Evolutionary conservation across 2,888 invertebrate species (phyloP).

Genomic region (Exephanes ischioxanthus): DNA sequence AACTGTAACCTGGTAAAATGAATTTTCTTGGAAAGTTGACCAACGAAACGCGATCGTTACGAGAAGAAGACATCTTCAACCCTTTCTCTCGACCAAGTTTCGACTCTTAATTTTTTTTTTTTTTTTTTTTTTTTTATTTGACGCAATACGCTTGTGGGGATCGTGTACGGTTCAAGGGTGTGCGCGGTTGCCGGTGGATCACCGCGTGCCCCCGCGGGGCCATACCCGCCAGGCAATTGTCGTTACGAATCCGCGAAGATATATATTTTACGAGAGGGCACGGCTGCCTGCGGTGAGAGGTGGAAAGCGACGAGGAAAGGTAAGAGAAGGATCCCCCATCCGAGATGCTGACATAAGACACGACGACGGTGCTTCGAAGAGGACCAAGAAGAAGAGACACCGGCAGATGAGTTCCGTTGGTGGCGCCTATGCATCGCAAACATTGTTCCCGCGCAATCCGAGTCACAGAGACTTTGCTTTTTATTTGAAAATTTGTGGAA

Average conservation of each 20-base stretch:
- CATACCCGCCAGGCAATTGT: conserved; percentile 37
- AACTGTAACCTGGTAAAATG: conserved; percentile 30
- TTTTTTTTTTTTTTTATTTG: conserved; percentile 34
- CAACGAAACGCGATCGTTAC: conserved; percentile 29
- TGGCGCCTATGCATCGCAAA: conserved; percentile 50
- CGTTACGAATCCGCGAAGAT: conserved; percentile 32
- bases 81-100: conserved; percentile 31
- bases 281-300: conserved; percentile 69
- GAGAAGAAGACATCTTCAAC: conserved; percentile 14
- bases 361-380: conserved; percentile 53
- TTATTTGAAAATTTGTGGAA: neutral
- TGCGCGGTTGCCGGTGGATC: conserved; percentile 22
- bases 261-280: conserved; percentile 40
- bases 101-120: conserved; percentile 23
- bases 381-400: conserved; percentile 49
- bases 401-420: conserved; percentile 60
- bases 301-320: conserved; percentile 78
- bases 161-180: conserved; percentile 57
- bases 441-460: conserved; percentile 14
- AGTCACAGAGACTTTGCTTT: neutral
- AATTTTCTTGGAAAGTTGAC: conserved; percentile 40
- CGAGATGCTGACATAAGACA: conserved; percentile 43
- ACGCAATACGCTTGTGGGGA: conserved; percentile 47
- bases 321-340: conserved; percentile 71
- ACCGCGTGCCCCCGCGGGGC: conserved; percentile 27